Base-by-base conservation (phyloP, 1,140 invertebrate genomes). In the Zophobas atratus region DNA sequence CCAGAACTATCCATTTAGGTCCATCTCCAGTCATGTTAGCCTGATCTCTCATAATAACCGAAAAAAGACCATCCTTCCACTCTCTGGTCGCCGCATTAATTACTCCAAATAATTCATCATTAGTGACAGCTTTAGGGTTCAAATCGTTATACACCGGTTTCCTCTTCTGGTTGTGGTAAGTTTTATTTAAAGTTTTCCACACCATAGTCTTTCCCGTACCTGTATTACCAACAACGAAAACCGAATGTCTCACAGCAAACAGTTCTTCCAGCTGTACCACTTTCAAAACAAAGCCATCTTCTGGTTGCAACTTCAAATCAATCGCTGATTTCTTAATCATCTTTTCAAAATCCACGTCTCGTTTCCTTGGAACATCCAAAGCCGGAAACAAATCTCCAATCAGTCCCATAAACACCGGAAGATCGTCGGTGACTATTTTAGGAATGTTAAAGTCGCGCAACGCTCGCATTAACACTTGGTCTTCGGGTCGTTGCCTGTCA, bases 11-110 rank as follows among this genome's bases (percentile, higher is more conserved):
- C 97, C 97, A 99, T 85, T 98, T 98, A 0, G 96, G 95, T 43
- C 94, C 94, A 83, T 95, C 93, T 0, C 93, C 93, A 0, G 90
- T 87, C 90, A 96, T 91, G 86, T 98, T 97, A 0, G 94, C 95
- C 89, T 98, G 94, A 83, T 98, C 96, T 81, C 97, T 89, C 94
- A 99, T 98, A 35, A 98, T 92, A 0, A 94, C 92, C 0, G 97
- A 98, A 85, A 98, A 96, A 55, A 99, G 88, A 75, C 97, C 97
- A 87, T 99, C 97, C 86, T 97, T 98, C 97, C 97, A 99, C 89
- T 99, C 97, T 82, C 97, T 90, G 0, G 97, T 99, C 0, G 96
- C 89, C 6, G 97, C 95, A 89, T 99, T 98, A 71, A 99, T 98
- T 56, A 98, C 92, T 6, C 97, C 97, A 88, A 98, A 99, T 32